A percentile compares a stretch with the other conserved stretches of the same genome.
Evolutionary conservation across 2,888 invertebrate species (phyloP).

Genomic region (Thecophora atra): DNA sequence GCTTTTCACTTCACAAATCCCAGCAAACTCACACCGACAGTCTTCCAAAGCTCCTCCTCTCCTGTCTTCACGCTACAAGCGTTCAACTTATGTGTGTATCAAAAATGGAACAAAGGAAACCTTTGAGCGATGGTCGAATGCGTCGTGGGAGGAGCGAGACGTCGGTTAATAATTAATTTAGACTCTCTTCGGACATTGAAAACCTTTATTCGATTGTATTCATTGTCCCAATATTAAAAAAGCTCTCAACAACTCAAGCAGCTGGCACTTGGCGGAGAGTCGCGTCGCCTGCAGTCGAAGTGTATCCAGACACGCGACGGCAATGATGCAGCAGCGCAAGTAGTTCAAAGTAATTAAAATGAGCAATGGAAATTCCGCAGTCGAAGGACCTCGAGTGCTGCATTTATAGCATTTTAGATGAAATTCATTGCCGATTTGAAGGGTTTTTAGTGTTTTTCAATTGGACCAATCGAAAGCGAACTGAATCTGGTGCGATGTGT

Average conservation of each 20-base stretch:
- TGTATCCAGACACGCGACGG: too few species aligned
- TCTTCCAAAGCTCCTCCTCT: too few species aligned
- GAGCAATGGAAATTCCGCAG: neutral
- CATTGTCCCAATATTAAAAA: slow-evolving; percentile 17
- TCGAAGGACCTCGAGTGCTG: neutral
- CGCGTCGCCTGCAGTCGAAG: too few species aligned
- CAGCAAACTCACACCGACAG: too few species aligned
- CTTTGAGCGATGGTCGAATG: too few species aligned
- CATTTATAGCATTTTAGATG: slow-evolving; percentile 6
- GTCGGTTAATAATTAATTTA: slow-evolving; percentile 16
- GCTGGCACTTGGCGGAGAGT: neutral
- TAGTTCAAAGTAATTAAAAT: neutral
- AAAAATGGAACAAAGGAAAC: too few species aligned
- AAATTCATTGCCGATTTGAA: slow-evolving; percentile 5
- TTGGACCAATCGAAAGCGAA: neutral
- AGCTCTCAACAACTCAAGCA: neutral
- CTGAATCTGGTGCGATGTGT: too few species aligned
- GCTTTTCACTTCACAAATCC: too few species aligned
- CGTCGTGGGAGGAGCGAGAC: too few species aligned
- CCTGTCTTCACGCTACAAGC: too few species aligned
- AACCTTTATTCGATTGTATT: neutral
- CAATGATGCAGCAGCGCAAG: too few species aligned
- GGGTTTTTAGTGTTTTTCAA: neutral
- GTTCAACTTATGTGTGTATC: too few species aligned
- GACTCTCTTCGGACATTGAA: neutral